Evolutionary conservation across 1,140 invertebrate species (phyloP).

Genomic region (Diabrotica undecimpunctata): DNA sequence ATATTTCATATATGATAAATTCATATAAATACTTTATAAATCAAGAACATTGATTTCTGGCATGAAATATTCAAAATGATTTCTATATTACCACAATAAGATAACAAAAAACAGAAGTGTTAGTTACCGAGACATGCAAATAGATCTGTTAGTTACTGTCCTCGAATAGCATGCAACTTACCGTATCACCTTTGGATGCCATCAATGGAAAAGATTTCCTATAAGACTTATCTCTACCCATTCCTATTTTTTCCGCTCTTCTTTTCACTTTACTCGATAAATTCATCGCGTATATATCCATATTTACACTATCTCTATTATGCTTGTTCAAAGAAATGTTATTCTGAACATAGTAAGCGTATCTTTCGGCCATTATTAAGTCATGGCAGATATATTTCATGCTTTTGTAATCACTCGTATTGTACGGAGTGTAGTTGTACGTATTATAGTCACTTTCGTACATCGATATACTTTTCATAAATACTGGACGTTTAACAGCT

Average conservation of each 20-base stretch:
- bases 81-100: no score
- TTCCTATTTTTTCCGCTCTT: slow-evolving; percentile 1
- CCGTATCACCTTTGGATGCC: slow-evolving; percentile 17
- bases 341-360: slow-evolving; percentile 22
- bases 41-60: no score
- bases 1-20: no score
- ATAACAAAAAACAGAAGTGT: no score
- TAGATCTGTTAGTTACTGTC: no score
- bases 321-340: neutral
- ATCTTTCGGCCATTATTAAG: slow-evolving; percentile 32
- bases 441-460: slow-evolving; percentile 10
- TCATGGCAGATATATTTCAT: slow-evolving; percentile 23
- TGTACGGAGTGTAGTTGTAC: neutral
- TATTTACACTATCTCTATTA: slow-evolving; percentile 1
- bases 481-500: slow-evolving; percentile 7
- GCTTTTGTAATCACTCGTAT: slow-evolving; percentile 15
- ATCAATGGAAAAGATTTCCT: slow-evolving; percentile 29
- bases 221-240: slow-evolving; percentile 19
- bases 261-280: slow-evolving; percentile 5
- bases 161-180: slow-evolving; percentile 13
- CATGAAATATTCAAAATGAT: no score
- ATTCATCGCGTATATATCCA: slow-evolving; percentile 9
- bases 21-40: no score
- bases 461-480: slow-evolving; percentile 23
- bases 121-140: neutral